phyloP scores from a whole-genome alignment of 2,797 vertebrate genomes.

The Coccyzus lansbergi region DNA sequence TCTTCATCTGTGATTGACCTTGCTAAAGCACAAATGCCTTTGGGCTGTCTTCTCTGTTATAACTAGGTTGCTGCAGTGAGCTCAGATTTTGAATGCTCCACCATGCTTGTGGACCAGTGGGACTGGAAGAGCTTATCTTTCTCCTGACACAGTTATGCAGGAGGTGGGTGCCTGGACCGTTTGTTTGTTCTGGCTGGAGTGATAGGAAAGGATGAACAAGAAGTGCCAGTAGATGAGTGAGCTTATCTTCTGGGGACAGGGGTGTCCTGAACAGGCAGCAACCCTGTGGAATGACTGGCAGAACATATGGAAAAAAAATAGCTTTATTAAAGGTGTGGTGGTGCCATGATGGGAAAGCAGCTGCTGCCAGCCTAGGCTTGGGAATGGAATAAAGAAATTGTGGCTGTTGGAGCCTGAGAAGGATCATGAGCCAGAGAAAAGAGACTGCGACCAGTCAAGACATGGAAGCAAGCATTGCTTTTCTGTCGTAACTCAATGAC shows the following conservation, averaged over 20 bases:
- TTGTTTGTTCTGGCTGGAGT: background rate
- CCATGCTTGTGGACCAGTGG: background rate
- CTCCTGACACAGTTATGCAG: background rate
- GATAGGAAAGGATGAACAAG: background rate
- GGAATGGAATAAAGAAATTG: background rate
- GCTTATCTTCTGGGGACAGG: background rate
- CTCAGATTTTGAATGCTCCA: background rate
- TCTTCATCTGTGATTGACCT: background rate
- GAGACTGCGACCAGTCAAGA: background rate
- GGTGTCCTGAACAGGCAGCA: background rate
- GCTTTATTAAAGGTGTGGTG: background rate
- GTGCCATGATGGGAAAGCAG: background rate
- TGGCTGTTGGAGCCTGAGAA: background rate
- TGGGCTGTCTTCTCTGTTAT: rapidly evolving
- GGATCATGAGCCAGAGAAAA: background rate
- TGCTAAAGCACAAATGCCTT: background rate
- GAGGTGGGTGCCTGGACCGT: background rate
- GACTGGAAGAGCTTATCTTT: background rate
- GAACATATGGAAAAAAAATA: background rate
- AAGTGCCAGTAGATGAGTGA: background rate
- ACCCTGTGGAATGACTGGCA: background rate
- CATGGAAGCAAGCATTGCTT: background rate
- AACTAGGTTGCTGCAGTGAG: background rate
- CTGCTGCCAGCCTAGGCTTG: background rate
- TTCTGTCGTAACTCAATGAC: background rate